Evolutionary conservation across 1,140 invertebrate species (phyloP).

Genomic region (Trichonephila inaurata): DNA sequence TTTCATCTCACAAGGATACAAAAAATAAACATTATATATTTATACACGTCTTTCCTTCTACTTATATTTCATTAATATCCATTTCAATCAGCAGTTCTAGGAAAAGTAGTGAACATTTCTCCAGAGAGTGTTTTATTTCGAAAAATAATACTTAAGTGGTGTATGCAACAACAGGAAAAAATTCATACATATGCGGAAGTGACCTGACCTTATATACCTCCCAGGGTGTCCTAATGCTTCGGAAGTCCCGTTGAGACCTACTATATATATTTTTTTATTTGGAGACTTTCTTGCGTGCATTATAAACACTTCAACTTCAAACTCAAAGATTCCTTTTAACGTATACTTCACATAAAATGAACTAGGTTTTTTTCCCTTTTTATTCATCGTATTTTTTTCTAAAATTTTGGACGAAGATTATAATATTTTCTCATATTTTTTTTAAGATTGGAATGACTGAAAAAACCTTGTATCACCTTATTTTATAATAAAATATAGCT

Average conservation of each 20-base stretch:
- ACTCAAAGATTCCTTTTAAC: too few species aligned
- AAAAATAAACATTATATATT: too few species aligned
- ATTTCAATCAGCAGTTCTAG: background rate
- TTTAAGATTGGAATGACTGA: background rate
- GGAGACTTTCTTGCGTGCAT: background rate
- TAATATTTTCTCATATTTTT: background rate
- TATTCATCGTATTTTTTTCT: background rate
- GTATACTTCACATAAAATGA: background rate
- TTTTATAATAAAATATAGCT: too few species aligned
- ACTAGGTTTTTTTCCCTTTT: background rate
- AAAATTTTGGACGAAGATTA: too few species aligned
- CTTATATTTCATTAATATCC: background rate
- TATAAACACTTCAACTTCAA: background rate
- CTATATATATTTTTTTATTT: background rate
- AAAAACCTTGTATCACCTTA: too few species aligned
- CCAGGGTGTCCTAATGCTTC: background rate
- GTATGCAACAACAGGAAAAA: background rate
- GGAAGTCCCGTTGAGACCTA: background rate
- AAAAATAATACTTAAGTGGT: background rate
- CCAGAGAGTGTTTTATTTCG: background rate
- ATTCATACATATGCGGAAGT: constrained; percentile 3
- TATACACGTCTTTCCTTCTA: background rate
- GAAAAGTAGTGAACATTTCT: background rate
- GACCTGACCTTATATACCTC: background rate
- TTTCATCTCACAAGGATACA: too few species aligned